Evolutionary conservation across 2,797 vertebrate genomes (phyloP).

Genomic region (Cyclopterus lumpus): DNA sequence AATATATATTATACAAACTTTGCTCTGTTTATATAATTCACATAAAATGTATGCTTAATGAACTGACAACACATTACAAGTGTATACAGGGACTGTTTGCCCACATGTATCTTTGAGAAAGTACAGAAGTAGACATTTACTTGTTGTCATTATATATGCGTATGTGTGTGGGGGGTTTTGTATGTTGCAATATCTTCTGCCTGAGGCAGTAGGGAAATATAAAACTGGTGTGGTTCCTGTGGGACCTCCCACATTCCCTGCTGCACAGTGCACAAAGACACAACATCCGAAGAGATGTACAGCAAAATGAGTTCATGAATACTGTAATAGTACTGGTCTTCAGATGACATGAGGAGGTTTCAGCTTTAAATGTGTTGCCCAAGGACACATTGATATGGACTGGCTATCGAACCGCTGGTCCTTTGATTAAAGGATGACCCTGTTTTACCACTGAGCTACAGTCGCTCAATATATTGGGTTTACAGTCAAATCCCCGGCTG

Average conservation of each 20-base stretch:
- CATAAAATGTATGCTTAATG: not conserved
- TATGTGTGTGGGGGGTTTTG: conserved; percentile 8
- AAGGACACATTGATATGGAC: not conserved
- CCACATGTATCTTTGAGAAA: not conserved
- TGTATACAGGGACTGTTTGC: not conserved
- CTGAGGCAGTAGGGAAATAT: conserved; percentile 34
- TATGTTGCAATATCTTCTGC: conserved; percentile 26
- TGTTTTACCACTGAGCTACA: too few relatives aligned
- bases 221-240: conserved; percentile 20
- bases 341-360: conserved; percentile 11
- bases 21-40: not conserved
- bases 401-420: not conserved
- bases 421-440: too few relatives aligned
- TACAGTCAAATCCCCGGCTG: not conserved
- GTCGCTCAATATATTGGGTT: not conserved
- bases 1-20: not conserved
- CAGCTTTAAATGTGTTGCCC: not conserved
- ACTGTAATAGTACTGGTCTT: conserved; percentile 27
- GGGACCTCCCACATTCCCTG: conserved; percentile 38
- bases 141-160: not conserved
- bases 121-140: not conserved
- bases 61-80: not conserved
- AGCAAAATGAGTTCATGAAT: conserved; percentile 44
- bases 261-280: conserved; percentile 8
- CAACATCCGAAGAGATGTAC: conserved; percentile 8